These are phyloP conservation scores for Pachypanchax playfairii DNA, from an alignment of 2,113 vertebrate species.

Conservation along the genomic window DNA sequence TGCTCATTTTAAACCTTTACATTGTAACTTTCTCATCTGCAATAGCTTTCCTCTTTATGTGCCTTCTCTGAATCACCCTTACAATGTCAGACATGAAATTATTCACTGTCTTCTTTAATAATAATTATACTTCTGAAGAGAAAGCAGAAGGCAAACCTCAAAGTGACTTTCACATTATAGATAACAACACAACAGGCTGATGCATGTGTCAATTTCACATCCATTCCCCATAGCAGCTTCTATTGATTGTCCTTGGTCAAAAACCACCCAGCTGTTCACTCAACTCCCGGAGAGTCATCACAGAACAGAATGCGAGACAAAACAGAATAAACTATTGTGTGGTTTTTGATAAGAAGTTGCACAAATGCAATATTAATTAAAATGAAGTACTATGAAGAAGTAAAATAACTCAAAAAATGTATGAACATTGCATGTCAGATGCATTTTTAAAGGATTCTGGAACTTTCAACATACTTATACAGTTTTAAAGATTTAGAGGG, in stretches of 20 bases:
- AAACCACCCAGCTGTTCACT: conserved; percentile 27
- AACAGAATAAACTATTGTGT: neutral
- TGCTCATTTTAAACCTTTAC: neutral
- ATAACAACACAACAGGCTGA: conserved; percentile 19
- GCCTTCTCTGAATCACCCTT: neutral
- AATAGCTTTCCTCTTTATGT: neutral
- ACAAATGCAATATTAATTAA: too few relatives aligned
- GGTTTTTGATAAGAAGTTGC: neutral
- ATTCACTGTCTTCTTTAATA: neutral
- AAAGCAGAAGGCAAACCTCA: conserved; percentile 9
- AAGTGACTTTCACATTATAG: conserved; percentile 30
- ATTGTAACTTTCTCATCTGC: neutral
- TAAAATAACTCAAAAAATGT: too few relatives aligned
- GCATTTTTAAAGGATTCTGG: too few relatives aligned
- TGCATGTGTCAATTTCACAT: conserved; percentile 15
- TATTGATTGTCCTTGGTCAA: conserved; percentile 46
- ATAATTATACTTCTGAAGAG: neutral
- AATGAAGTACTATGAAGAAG: too few relatives aligned
- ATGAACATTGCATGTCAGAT: too few relatives aligned
- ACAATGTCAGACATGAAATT: neutral
- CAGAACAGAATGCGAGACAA: neutral
- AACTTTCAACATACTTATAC: too few relatives aligned
- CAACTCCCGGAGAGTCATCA: neutral
- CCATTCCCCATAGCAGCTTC: conserved; percentile 32
- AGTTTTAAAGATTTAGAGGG: too few relatives aligned